Conservation (phyloP, 2,797 vertebrate genomes). For the Prionace glauca region DNA sequence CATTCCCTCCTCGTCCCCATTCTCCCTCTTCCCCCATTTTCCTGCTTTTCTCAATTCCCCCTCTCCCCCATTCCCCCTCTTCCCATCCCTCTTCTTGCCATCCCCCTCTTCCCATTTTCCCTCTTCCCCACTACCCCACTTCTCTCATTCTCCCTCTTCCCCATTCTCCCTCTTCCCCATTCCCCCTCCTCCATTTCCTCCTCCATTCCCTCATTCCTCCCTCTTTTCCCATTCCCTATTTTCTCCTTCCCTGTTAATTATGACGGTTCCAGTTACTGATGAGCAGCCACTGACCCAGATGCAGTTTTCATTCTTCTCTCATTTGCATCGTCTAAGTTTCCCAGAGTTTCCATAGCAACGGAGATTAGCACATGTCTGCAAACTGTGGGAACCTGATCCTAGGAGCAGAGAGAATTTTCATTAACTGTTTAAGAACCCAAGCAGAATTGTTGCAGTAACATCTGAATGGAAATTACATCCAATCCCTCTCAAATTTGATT, state of each 20-base stretch:
- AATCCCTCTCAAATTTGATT: background rate
- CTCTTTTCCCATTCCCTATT: background rate
- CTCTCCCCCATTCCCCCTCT: background rate
- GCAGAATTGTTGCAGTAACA: background rate
- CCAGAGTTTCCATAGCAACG: slow-evolving; percentile 36
- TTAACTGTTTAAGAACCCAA: background rate
- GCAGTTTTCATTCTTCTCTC: slow-evolving; percentile 3
- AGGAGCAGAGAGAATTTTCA: background rate
- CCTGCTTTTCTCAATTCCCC: background rate
- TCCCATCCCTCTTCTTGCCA: too few species aligned
- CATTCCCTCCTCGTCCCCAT: too few species aligned
- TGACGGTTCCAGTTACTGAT: background rate
- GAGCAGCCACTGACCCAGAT: background rate
- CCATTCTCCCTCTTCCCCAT: background rate
- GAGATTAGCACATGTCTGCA: background rate
- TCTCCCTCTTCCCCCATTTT: background rate
- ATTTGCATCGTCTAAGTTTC: slow-evolving; percentile 7
- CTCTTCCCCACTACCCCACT: too few species aligned
- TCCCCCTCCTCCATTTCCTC: background rate
- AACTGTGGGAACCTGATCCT: background rate
- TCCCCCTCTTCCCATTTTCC: background rate
- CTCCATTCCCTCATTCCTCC: background rate
- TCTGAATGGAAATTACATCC: background rate
- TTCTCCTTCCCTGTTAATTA: background rate
- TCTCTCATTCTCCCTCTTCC: background rate